These are phyloP conservation scores for Cladorhizidae sp. DNA, from an alignment of 37 sponge, comb jelly and placozoan species.

Conservation along the genomic window DNA sequence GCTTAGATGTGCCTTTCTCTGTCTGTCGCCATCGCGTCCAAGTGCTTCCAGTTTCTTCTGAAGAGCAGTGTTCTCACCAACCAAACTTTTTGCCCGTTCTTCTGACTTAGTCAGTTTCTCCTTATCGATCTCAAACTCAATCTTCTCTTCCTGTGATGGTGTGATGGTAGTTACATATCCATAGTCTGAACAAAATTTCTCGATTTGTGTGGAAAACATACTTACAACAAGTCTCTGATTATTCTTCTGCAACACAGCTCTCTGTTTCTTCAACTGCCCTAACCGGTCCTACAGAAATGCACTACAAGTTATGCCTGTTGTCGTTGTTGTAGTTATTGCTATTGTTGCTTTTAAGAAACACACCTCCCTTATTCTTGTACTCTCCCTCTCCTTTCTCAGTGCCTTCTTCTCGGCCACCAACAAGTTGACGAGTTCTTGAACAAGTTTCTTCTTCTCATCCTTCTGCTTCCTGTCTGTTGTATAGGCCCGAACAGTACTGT, in stretches of 20 bases:
- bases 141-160: neutral
- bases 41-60: constrained; percentile 19
- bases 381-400: neutral
- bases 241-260: neutral
- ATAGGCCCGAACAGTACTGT: too few relatives aligned
- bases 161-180: too few relatives aligned
- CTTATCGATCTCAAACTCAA: neutral
- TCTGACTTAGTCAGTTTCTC: constrained; percentile 9
- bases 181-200: neutral
- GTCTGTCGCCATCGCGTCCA: neutral
- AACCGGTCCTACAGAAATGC: neutral
- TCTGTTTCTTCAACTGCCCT: neutral
- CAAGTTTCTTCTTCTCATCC: neutral
- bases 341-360: neutral
- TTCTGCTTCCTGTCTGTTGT: neutral
- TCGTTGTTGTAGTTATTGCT: neutral
- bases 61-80: constrained; percentile 24
- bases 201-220: neutral
- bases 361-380: neutral
- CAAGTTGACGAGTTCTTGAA: neutral
- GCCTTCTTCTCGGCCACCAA: neutral
- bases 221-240: constrained; percentile 4
- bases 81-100: neutral
- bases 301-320: neutral
- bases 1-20: neutral